These are phyloP conservation scores for Amphilophus citrinellus DNA, from an alignment of 2,113 vertebrate species.

Conservation along the genomic window DNA sequence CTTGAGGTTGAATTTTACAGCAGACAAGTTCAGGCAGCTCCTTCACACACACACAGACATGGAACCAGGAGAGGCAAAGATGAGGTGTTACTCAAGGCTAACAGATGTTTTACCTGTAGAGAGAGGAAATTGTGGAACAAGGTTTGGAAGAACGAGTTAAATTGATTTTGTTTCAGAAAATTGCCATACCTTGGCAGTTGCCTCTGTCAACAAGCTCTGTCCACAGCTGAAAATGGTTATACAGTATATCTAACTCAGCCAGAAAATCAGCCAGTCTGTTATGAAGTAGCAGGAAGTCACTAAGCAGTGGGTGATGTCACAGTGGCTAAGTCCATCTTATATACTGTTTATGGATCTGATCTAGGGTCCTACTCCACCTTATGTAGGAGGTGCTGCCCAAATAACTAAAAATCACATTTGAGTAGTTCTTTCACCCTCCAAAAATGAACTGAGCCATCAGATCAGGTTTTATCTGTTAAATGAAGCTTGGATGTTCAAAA, in stretches of 20 bases:
- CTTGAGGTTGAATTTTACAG: not conserved
- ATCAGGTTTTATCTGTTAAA: accelerated
- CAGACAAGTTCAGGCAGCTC: not conserved
- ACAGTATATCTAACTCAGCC: not conserved
- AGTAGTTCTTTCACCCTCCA: too few species aligned
- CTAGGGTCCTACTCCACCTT: too few species aligned
- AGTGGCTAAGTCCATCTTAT: too few species aligned
- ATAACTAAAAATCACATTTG: too few species aligned
- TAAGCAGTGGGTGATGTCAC: too few species aligned
- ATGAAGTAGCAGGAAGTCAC: too few species aligned
- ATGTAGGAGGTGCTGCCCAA: too few species aligned
- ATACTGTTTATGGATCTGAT: too few species aligned
- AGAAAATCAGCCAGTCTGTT: too few species aligned
- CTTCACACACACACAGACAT: not conserved
- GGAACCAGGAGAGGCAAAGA: not conserved
- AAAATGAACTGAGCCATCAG: too few species aligned
- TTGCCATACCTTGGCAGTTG: too few species aligned
- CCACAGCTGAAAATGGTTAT: not conserved
- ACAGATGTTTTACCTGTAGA: not conserved
- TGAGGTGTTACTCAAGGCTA: not conserved
- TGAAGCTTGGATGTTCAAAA: not conserved
- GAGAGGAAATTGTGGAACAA: not conserved
- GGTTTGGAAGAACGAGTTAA: not conserved
- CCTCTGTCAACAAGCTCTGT: not conserved
- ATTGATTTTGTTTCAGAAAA: not conserved